Evolutionary conservation across 1,140 invertebrate genomes (phyloP).

Genomic region (Listronotus oregonensis): DNA sequence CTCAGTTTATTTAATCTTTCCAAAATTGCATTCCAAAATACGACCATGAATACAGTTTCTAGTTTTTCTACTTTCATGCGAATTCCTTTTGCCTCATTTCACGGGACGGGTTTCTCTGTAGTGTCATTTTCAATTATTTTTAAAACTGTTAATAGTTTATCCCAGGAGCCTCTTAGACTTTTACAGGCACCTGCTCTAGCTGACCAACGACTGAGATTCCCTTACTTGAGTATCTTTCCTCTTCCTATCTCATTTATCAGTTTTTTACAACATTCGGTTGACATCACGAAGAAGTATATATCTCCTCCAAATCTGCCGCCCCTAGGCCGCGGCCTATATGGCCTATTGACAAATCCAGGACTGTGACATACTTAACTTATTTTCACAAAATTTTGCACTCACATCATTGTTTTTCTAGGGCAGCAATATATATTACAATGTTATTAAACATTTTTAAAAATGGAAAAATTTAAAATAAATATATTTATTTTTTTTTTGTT

Average conservation of each 20-base stretch:
- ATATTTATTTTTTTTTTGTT: no score
- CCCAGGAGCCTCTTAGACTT: constrained; percentile 41
- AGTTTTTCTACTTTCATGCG: constrained; percentile 38
- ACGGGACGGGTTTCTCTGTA: constrained; percentile 42
- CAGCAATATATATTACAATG: no score
- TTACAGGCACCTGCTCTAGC: constrained; percentile 41
- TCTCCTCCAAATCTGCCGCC: no score
- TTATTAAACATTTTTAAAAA: no score
- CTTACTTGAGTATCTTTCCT: constrained; percentile 39
- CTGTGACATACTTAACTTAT: no score
- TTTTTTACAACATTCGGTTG: constrained; percentile 38
- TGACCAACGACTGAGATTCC: constrained; percentile 44
- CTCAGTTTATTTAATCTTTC: constrained; percentile 41
- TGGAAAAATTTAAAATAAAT: no score
- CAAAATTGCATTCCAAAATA: no score
- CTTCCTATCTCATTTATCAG: constrained; percentile 41
- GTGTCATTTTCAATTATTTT: no score
- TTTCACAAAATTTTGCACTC: no score
- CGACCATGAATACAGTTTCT: constrained; percentile 42
- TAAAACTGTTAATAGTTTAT: constrained; percentile 41
- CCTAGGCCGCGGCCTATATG: no score
- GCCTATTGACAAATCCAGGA: no score
- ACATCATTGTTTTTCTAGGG: no score
- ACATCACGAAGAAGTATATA: constrained; percentile 33
- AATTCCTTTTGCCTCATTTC: constrained; percentile 37